These are phyloP conservation scores for Actinostola sp. DNA, from an alignment of 92 coral and sea anemone genomes.

Conservation along the genomic window DNA sequence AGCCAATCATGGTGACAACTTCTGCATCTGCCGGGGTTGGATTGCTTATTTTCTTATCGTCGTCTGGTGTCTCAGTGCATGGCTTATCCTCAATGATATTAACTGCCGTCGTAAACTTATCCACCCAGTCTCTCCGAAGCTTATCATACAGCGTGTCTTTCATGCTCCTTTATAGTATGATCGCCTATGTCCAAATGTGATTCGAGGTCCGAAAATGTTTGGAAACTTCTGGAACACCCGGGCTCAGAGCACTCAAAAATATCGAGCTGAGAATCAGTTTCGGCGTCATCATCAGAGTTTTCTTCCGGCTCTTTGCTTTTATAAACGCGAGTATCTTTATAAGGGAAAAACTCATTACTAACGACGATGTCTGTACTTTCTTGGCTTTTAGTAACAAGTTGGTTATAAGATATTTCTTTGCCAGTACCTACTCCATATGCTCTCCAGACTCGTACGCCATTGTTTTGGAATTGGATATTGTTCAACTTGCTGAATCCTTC, in stretches of 20 bases:
- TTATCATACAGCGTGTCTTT: conserved; percentile 13
- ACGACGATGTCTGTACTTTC: conserved; percentile 1
- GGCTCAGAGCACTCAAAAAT: conserved; percentile 56
- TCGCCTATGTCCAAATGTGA: conserved; percentile 13
- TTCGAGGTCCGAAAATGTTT: conserved; percentile 26
- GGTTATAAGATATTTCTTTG: conserved; percentile 7
- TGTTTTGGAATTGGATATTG: conserved; percentile 22
- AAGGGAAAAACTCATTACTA: background rate
- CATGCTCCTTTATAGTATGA: conserved; percentile 17
- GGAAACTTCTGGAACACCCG: conserved; percentile 4
- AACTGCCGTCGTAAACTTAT: conserved; percentile 43
- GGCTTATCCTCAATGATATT: conserved; percentile 33
- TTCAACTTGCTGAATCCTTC: conserved; percentile 48
- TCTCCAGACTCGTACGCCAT: conserved; percentile 41
- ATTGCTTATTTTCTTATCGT: background rate
- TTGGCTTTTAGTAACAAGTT: conserved; percentile 20
- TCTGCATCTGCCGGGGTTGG: background rate
- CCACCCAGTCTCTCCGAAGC: conserved; percentile 17
- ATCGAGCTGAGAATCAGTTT: conserved; percentile 11
- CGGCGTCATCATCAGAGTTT: background rate
- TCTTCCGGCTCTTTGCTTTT: conserved; percentile 14
- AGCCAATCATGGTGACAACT: conserved; percentile 52
- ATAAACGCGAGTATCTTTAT: background rate
- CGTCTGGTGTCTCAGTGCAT: conserved; percentile 1
- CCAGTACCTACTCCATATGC: conserved; percentile 52